phyloP scores from a whole-genome alignment of 2,888 invertebrate species.

The Zhuqinia jingwanae region DNA sequence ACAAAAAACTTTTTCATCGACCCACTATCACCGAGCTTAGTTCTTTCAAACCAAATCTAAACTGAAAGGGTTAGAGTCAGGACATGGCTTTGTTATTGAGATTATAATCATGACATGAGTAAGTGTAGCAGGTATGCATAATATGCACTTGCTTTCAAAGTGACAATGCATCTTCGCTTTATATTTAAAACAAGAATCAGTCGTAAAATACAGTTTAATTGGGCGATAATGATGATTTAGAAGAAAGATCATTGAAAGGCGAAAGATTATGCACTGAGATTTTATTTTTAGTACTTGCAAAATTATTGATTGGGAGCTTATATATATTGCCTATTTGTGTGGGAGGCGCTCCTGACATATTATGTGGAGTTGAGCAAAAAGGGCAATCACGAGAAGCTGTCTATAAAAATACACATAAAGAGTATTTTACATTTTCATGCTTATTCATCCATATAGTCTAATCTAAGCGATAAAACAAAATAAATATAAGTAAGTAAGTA shows the following conservation, averaged over 20 bases:
- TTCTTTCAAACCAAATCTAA: too few species aligned
- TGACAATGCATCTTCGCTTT: background rate
- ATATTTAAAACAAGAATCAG: background rate
- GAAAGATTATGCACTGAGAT: background rate
- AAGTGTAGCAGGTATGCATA: too few species aligned
- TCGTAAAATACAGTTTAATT: too few species aligned
- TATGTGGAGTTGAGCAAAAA: background rate
- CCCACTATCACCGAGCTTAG: too few species aligned
- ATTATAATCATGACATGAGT: too few species aligned
- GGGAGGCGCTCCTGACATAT: slow-evolving; percentile 4
- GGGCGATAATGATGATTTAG: too few species aligned
- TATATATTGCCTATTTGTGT: too few species aligned
- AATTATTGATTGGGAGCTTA: background rate
- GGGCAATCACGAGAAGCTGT: too few species aligned
- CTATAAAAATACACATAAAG: background rate
- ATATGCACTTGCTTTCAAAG: background rate
- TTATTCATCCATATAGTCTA: slow-evolving; percentile 4
- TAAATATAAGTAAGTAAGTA: too few species aligned
- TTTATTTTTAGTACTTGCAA: background rate
- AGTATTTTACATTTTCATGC: background rate
- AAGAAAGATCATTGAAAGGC: background rate
- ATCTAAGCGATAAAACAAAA: background rate
- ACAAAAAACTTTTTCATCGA: too few species aligned
- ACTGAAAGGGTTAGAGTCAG: too few species aligned
- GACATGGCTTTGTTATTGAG: too few species aligned